These are phyloP conservation scores for Myiotriccus ornatus DNA, from an alignment of 2,797 vertebrate genomes.

Conservation along the genomic window DNA sequence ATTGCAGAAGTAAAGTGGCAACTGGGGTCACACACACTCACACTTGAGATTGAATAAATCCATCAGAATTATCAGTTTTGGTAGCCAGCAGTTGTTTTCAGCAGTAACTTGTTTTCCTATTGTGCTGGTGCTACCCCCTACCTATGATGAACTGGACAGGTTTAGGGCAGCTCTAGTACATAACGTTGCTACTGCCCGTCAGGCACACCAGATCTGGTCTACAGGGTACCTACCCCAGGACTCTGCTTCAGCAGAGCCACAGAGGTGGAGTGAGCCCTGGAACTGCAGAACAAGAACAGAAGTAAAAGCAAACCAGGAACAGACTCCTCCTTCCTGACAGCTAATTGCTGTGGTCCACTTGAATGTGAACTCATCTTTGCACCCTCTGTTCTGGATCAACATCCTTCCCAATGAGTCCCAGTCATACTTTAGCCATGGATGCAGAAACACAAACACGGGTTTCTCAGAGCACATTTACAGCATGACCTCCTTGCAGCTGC, in stretches of 20 bases:
- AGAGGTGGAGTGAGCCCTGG: not conserved
- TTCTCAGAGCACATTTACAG: not conserved
- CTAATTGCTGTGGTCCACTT: not conserved
- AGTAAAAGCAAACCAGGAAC: not conserved
- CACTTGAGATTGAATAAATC: not conserved
- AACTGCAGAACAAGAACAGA: not conserved
- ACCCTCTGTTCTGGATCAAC: not conserved
- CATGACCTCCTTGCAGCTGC: not conserved
- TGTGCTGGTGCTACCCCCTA: not conserved
- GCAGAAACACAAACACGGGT: not conserved
- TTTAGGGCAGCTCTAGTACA: not conserved
- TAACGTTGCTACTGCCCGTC: rapidly evolving
- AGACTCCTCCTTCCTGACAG: not conserved
- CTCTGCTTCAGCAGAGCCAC: not conserved
- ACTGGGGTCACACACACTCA: not conserved
- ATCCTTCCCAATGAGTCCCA: not conserved
- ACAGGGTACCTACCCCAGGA: not conserved
- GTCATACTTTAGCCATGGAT: not conserved
- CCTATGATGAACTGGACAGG: not conserved
- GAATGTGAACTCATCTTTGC: not conserved
- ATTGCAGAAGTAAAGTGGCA: not conserved
- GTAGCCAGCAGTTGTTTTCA: not conserved
- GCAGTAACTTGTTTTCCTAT: not conserved
- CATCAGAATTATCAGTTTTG: not conserved
- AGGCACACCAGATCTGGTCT: not conserved